phyloP scores from a whole-genome alignment of 23 tunicate species.

The Corella eumyota region DNA sequence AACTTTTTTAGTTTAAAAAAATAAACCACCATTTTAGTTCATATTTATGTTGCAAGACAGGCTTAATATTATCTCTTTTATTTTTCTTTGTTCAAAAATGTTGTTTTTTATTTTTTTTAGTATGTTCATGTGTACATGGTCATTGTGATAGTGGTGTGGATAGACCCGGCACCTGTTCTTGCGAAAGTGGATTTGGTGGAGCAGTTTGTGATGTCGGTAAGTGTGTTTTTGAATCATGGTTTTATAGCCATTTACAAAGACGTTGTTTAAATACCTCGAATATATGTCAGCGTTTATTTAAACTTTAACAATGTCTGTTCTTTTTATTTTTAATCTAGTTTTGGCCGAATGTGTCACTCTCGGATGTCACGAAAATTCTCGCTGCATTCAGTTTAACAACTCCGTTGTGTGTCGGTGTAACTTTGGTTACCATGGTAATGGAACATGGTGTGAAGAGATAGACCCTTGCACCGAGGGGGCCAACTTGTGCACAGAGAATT shows the following conservation, averaged over 20 bases:
- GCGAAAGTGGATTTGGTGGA: conserved; percentile 77
- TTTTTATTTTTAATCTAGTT: conserved; percentile 6
- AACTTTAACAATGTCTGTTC: background rate
- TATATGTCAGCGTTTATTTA: background rate
- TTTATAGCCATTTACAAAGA: background rate
- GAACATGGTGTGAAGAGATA: conserved; percentile 18
- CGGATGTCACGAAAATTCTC: conserved; percentile 25
- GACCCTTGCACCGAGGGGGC: conserved; percentile 32
- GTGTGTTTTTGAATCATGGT: background rate
- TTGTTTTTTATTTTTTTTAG: conserved; percentile 20
- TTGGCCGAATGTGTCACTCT: conserved; percentile 21
- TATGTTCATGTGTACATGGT: conserved; percentile 71
- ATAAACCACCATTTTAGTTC: too few relatives aligned
- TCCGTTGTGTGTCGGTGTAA: conserved; percentile 22
- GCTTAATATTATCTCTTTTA: background rate
- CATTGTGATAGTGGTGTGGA: conserved; percentile 68
- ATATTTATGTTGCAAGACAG: background rate
- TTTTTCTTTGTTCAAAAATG: conserved; percentile 1
- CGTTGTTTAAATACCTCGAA: background rate
- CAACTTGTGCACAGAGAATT: conserved; percentile 12
- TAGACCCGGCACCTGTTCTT: conserved; percentile 60
- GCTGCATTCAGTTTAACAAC: conserved; percentile 19
- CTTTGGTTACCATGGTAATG: conserved; percentile 31
- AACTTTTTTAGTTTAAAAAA: too few relatives aligned
- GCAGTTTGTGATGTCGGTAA: conserved; percentile 45